phyloP scores from a whole-genome alignment of 2,113 vertebrate species.

The Ptychochromis oligacanthus region DNA sequence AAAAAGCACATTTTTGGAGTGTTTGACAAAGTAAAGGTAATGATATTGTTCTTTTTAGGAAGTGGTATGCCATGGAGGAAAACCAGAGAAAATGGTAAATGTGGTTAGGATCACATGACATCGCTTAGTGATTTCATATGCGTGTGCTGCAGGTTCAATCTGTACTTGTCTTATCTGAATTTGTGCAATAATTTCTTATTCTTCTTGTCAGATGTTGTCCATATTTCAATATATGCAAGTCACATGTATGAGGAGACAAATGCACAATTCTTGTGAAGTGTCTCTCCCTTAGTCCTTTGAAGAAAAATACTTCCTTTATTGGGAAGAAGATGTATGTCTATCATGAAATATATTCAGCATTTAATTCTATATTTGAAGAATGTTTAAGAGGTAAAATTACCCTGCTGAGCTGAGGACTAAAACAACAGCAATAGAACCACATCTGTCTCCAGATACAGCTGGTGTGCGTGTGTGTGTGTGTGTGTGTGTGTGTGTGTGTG shows the following conservation, averaged over 20 bases:
- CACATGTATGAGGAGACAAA: neutral
- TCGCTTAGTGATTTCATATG: neutral
- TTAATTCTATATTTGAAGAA: neutral
- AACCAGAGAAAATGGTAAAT: neutral
- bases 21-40: neutral
- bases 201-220: neutral
- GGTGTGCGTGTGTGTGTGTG: slow-evolving; percentile 3
- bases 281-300: neutral
- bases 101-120: neutral
- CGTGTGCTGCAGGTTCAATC: neutral
- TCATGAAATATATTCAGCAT: neutral
- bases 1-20: neutral
- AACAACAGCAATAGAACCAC: slow-evolving; percentile 24
- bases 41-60: neutral
- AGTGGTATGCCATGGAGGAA: slow-evolving; percentile 1
- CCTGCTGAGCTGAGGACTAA: slow-evolving; percentile 11
- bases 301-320: neutral
- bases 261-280: neutral
- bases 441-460: slow-evolving; percentile 25
- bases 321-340: neutral
- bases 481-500: neutral
- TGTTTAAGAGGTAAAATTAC: slow-evolving; percentile 24
- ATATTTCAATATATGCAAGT: neutral
- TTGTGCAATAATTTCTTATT: neutral
- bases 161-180: neutral